phyloP scores from a whole-genome alignment of 2,888 invertebrate genomes.

The Watsonalla cultraria region DNA sequence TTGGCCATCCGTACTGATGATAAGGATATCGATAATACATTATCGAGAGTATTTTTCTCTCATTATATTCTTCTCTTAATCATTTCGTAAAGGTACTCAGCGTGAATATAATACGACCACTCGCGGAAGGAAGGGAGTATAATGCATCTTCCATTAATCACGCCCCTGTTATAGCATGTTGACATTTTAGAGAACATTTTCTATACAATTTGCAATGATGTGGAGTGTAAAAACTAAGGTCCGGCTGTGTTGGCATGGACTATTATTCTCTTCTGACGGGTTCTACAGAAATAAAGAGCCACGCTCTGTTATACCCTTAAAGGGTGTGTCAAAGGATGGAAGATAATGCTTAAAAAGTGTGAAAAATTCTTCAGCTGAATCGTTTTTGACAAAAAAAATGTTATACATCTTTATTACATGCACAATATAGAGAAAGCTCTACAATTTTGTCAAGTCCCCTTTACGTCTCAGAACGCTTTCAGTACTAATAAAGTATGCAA shows the following conservation, averaged over 20 bases:
- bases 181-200: slow-evolving; percentile 11
- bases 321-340: not conserved
- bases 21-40: not conserved
- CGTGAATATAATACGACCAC: slow-evolving; percentile 11
- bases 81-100: not conserved
- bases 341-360: not conserved
- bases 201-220: slow-evolving; percentile 26
- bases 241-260: slow-evolving; percentile 29
- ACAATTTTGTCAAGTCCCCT: no score
- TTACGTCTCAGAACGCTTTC: no score
- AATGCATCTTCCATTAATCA: slow-evolving; percentile 20
- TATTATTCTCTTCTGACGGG: slow-evolving; percentile 29
- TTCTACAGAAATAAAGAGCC: not conserved
- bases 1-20: no score
- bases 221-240: slow-evolving; percentile 32
- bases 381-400: no score
- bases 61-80: no score
- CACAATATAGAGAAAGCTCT: no score
- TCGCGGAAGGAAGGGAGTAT: slow-evolving; percentile 5
- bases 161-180: slow-evolving; percentile 16
- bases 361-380: no score
- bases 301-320: not conserved
- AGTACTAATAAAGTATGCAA: no score
- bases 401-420: no score
- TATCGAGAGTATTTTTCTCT: not conserved